Base-by-base conservation (phyloP, 2,888 invertebrate species). In the Leuctra nigra region DNA sequence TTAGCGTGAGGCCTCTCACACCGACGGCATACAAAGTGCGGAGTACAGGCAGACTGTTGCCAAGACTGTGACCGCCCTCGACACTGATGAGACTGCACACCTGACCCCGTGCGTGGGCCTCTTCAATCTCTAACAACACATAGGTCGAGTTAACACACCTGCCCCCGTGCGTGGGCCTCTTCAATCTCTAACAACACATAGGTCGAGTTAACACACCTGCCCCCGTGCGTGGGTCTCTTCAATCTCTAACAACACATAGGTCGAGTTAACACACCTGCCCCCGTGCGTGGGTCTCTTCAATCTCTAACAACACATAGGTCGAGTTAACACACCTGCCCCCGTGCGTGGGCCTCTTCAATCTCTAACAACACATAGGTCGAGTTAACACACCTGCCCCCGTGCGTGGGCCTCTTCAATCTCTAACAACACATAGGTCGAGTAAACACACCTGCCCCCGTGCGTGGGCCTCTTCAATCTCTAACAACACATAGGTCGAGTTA, bases 1-100 rank as follows among this genome's bases (percentile, higher is more conserved):
- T 88, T 22, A 88, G 75, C 13, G 76, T 76, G 67, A 77, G 69
- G 61, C 74, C 60, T 16, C 77, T 66, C 25, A 74, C 74, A 22
- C 77, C 77, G 2, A 76, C 67, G 22, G 72, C 69, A 66, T 77
- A 76, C 62, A 73, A 73, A 69, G 75, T 74, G 48, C 77, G 65
- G 55, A 77, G 69, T 22, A 72, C 72, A 14, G 72, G 72, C 55
- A 77, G 65, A 61, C 74, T 75, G 62, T 73, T 75, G 66, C 75
- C 75, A 25, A 77, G 71, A 13, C 72, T 69, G 64, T 77, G 77
- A 18, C 77, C 77, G 3, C 76, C 76, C 64, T 77, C 76, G 24
- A 77, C 66, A 1, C 76, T 76, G 9, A 77, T 69, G 58, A 77
- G 64, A 63, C 74, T 73, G 22, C 70, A 74, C 14, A 77, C 69